phyloP scores from a whole-genome alignment of 2,113 vertebrate genomes.

The Petrocephalus microphthalmus region DNA sequence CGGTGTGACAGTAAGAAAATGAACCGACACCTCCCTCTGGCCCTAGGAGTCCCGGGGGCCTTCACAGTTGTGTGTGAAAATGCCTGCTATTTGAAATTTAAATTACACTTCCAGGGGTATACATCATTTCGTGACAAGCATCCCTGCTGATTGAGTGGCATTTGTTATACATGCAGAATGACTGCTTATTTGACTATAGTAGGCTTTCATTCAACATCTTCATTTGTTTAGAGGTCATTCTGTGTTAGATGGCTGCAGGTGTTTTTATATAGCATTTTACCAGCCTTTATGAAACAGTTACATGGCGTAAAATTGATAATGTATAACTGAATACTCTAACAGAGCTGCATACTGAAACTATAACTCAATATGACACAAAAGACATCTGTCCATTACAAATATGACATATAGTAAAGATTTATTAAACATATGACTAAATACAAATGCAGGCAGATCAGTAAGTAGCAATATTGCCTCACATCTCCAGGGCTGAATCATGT shows the following conservation, averaged over 20 bases:
- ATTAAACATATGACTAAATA: background rate
- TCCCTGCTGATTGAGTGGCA: slow-evolving; percentile 5
- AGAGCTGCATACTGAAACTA: background rate
- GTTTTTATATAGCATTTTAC: background rate
- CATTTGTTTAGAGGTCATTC: slow-evolving; percentile 6
- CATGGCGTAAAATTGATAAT: background rate
- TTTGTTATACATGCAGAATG: background rate
- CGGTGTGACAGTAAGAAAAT: background rate
- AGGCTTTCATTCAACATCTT: background rate
- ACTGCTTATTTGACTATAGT: background rate
- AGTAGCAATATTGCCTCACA: background rate
- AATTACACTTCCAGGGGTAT: slow-evolving; percentile 11
- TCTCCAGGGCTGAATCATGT: background rate
- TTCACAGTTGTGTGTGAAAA: background rate
- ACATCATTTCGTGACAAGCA: background rate
- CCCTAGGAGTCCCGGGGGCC: background rate
- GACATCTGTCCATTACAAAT: background rate
- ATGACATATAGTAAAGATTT: background rate
- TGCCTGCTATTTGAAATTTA: slow-evolving; percentile 17
- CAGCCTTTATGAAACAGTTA: background rate
- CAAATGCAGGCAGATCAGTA: background rate
- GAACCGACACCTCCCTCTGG: background rate
- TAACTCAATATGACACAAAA: background rate
- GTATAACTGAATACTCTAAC: background rate
- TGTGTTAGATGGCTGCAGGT: background rate